Base-by-base conservation (phyloP, 2,113 vertebrate genomes). In the Pangasianodon gigas region DNA sequence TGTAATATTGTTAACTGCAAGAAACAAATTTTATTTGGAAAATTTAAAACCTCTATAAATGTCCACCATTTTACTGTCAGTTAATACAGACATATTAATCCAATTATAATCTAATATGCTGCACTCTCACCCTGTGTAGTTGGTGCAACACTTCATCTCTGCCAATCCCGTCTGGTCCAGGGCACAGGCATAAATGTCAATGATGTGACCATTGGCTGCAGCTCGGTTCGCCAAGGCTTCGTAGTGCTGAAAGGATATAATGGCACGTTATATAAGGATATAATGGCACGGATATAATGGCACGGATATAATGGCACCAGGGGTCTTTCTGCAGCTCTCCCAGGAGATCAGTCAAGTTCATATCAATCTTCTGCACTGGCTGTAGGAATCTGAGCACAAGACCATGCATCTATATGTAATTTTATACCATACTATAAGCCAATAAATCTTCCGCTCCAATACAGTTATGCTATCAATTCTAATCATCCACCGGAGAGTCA, bases 131-230 rank as follows among this genome's bases (percentile, higher is more conserved):
- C 98, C 98, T 0, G 98, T 99, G 92, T 97, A 94, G 94, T 99
- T 99, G 92, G 97, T 94, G 85, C 98, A 99, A 94, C 98, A 99
- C 84, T 99, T 99, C 98, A 99, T 99, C 94, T 99, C 98, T 94
- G 98, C 93, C 19, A 99, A 96, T 62, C 98, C 98, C 19, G 97
- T 98, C 95, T 99, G 98, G 94, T 99, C 98, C 86, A 99, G 92
- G 0, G 98, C 97, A 71, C 98, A 99, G 0, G 98, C 98, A 88
- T 99, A 99, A 92, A 99, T 97, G 93, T 99, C 98, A 91, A 99
- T 96, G 92, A 99, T 97, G 91, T 99, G 98, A 48, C 98, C 98
- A 11, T 97, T 98, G 10, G 96, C 92, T 58, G 98, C 97, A 82
- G 98, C 97, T 88, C 98, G 95, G 93, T 96, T 97, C 85, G 98